These are phyloP conservation scores for Nerophis ophidion DNA, from an alignment of 2,113 vertebrate species.

Conservation along the genomic window DNA sequence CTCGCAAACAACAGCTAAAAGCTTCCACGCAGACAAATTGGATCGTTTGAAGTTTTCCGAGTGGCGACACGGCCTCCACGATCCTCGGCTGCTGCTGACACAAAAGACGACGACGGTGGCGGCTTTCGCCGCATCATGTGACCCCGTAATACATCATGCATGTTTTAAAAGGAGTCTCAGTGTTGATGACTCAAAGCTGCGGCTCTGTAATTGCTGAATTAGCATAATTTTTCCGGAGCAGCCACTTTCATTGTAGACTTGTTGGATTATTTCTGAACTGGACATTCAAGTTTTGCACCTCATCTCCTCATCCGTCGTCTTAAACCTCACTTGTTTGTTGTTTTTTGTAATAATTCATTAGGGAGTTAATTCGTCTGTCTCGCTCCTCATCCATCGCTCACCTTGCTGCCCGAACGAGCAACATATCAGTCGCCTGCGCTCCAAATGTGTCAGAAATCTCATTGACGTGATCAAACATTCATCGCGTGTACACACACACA, in stretches of 20 bases:
- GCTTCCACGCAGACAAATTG: slow-evolving; percentile 25
- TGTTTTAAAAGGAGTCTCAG: slow-evolving; percentile 9
- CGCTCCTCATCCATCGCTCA: slow-evolving; percentile 32
- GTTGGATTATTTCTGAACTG: slow-evolving; percentile 27
- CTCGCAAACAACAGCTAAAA: slow-evolving; percentile 36
- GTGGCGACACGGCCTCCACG: slow-evolving; percentile 14
- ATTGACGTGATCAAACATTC: slow-evolving; percentile 57
- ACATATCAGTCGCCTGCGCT: slow-evolving; percentile 46
- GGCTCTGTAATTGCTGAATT: slow-evolving; percentile 6
- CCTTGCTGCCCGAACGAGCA: slow-evolving; percentile 53
- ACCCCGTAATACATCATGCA: slow-evolving; percentile 24
- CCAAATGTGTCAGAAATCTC: slow-evolving; percentile 60
- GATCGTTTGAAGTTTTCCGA: slow-evolving; percentile 40
- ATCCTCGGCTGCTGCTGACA: slow-evolving; percentile 7
- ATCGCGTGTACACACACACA: slow-evolving; percentile 33
- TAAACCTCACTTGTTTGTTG: slow-evolving; percentile 16
- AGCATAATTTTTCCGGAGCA: slow-evolving; percentile 17
- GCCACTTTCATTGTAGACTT: slow-evolving; percentile 29
- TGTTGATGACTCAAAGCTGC: slow-evolving; percentile 1
- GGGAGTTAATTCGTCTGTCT: slow-evolving; percentile 13
- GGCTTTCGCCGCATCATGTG: background rate
- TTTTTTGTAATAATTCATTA: slow-evolving; percentile 30
- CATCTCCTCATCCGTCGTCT: background rate
- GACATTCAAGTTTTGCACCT: background rate
- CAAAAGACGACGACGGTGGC: slow-evolving; percentile 14